Conservation (phyloP, 2,113 vertebrate species). For the Phaethon lepturus region DNA sequence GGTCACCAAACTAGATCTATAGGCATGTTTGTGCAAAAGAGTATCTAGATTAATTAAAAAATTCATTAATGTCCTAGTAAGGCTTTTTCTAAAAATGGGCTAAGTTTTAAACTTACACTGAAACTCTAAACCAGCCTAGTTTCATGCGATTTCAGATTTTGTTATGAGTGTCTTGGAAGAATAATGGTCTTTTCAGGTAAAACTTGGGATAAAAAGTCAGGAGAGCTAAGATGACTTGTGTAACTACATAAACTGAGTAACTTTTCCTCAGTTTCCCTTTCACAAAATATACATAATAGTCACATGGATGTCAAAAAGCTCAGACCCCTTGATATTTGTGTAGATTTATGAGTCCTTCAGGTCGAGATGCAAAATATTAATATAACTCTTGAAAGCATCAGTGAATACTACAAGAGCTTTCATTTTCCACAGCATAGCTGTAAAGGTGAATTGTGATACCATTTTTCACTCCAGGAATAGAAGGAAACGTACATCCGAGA, state of each 20-base stretch:
- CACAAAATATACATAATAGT: background rate
- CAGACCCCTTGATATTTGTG: background rate
- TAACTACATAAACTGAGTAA: background rate
- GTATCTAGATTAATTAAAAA: background rate
- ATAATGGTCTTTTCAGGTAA: background rate
- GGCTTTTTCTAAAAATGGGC: background rate
- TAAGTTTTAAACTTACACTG: background rate
- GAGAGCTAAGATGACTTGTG: background rate
- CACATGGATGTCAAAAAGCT: background rate
- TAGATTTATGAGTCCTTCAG: background rate
- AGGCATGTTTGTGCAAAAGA: background rate
- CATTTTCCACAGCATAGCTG: background rate
- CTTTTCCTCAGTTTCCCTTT: constrained; percentile 4
- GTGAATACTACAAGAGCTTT: background rate
- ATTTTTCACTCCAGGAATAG: background rate
- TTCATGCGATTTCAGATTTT: background rate
- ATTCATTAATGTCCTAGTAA: background rate
- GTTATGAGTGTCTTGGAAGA: background rate
- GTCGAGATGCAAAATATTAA: background rate
- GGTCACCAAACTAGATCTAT: background rate
- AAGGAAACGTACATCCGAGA: background rate
- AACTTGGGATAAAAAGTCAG: background rate
- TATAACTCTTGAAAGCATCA: background rate
- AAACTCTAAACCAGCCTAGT: background rate
- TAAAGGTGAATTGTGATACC: background rate